A percentile compares a stretch with the other conserved stretches of the same genome.
These are phyloP conservation scores for Aricia artaxerxes DNA, from an alignment of 2,888 invertebrate species.

Conservation along the genomic window DNA sequence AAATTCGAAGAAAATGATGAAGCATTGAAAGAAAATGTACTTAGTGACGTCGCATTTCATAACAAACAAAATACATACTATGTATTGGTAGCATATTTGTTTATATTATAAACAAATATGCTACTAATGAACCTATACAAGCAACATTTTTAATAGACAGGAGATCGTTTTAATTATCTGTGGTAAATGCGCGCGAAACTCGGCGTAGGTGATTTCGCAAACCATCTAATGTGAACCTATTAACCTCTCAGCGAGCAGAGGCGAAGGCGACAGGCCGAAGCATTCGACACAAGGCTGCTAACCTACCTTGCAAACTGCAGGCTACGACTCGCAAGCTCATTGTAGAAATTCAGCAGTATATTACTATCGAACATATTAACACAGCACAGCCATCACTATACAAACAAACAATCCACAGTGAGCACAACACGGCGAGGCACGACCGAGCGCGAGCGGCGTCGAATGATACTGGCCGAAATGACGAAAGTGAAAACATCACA, in stretches of 20 bases:
- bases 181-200: constrained; percentile 66
- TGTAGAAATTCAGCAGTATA: constrained; percentile 75
- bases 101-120: not conserved
- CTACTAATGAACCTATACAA: not conserved
- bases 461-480: constrained; percentile 80
- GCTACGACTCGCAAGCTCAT: constrained; percentile 78
- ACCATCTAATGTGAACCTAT: constrained; percentile 81
- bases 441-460: constrained; percentile 79
- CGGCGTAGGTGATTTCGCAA: constrained; percentile 73
- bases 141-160: not conserved
- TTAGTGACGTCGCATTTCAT: not conserved
- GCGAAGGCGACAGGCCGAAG: constrained; percentile 78
- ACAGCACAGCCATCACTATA: constrained; percentile 77
- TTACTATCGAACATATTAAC: constrained; percentile 78
- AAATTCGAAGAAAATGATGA: not conserved
- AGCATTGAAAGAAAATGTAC: not conserved
- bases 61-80: not conserved
- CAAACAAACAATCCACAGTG: constrained; percentile 74
- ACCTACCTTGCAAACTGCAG: constrained; percentile 78
- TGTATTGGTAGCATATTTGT: too few species aligned
- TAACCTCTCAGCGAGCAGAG: constrained; percentile 77
- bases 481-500: constrained; percentile 81
- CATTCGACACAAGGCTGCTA: constrained; percentile 78
- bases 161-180: constrained; percentile 34
- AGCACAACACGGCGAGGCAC: constrained; percentile 76